Evolutionary conservation across 2,888 invertebrate species (phyloP), one percentile per base, ranked within the genome.

Genomic region (Criorhina ranunculi): DNA sequence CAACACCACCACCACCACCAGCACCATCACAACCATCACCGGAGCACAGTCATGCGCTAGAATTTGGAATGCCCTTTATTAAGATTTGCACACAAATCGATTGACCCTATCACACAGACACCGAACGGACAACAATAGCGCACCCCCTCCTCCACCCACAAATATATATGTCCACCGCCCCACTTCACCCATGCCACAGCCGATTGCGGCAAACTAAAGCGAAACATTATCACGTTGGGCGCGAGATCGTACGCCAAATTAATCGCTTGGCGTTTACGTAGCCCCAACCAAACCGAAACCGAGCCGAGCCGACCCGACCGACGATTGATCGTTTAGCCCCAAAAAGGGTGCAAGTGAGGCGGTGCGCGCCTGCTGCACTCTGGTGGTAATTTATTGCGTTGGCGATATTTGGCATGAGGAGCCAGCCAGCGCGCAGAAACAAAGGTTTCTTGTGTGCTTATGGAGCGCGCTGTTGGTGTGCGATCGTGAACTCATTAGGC

Each of bases 241-340:
- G 83, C 78, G 75, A 80, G 80, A 80, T 85, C 85, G 85, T 85
- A 85, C 75, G 80, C 85, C 85, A 85, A 85, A 80, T 80, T 85
- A 80, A 85, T 80, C 80, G 85, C 35, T 80, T 51, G 69, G 83
- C 62, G 78, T 78, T 83, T 83, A 73, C 17, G 62, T 40, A 77
- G 44, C 57, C 57, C 46, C 57, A 37, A 37, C 55, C 46, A 8
- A 53, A 31, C 42, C 42, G 51, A 37, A n/a, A 31, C 42, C 42
- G 51, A 37, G 9, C 53, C 44, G 37, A 46, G n/a, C 6, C 24
- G 49, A 40, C 24, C 12, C 64, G 55, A 51, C 33, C 33, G 66
- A 70, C 78, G 73, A 83, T 79, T 79, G 79, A 79, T 83, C 79
- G 73, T 69, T 83, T 83, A 83, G 78, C 75, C 79, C 60, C 55